These are phyloP conservation scores for Carpatolechia fugitivella DNA, from an alignment of 2,888 invertebrate species.

Conservation along the genomic window DNA sequence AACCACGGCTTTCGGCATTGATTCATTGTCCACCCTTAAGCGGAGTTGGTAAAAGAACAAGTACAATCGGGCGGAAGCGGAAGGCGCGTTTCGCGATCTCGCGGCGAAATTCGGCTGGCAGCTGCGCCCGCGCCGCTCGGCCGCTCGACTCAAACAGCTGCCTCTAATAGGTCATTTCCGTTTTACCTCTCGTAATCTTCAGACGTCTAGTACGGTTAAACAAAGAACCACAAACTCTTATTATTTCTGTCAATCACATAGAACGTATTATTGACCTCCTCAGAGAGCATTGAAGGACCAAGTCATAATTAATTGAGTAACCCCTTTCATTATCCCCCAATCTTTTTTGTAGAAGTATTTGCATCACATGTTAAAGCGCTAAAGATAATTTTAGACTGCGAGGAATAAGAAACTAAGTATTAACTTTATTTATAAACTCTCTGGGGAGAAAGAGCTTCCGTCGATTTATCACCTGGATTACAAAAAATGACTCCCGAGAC, in stretches of 20 bases:
- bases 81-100: conserved; percentile 78
- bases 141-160: conserved; percentile 44
- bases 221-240: conserved; percentile 12
- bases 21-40: conserved; percentile 62
- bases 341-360: conserved; percentile 11
- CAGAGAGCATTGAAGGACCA: background rate
- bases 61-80: conserved; percentile 75
- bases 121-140: conserved; percentile 59
- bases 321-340: background rate
- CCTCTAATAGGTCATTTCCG: conserved; percentile 75
- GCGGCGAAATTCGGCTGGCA: conserved; percentile 71
- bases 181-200: conserved; percentile 46
- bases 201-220: conserved; percentile 26
- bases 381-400: conserved; percentile 18
- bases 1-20: conserved; percentile 44
- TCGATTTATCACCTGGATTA: conserved; percentile 64
- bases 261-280: background rate
- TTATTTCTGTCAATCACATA: conserved; percentile 1
- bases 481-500: conserved; percentile 49
- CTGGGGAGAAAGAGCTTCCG: conserved; percentile 47
- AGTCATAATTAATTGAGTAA: background rate
- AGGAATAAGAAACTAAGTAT: conserved; percentile 45
- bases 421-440: conserved; percentile 47
- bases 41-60: conserved; percentile 39
- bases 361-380: conserved; percentile 19